Evolutionary conservation across 2,113 vertebrate species (phyloP).

Genomic region (Perca fluviatilis): DNA sequence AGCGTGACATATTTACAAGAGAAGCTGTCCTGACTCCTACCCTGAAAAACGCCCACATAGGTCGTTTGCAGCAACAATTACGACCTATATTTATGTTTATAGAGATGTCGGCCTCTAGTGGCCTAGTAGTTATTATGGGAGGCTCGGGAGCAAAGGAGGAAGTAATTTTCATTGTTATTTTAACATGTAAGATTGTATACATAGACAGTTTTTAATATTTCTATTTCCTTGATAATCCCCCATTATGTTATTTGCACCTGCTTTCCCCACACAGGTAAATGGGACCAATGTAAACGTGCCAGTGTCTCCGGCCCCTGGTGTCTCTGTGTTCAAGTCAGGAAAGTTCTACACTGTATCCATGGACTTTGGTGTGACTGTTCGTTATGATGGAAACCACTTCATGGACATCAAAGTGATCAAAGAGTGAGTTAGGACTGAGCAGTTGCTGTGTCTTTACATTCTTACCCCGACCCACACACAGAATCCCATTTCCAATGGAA

Average conservation of each 20-base stretch:
- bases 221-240: background rate
- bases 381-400: constrained; percentile 85
- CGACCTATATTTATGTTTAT: no score
- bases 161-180: background rate
- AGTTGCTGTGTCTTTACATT: background rate
- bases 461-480: background rate
- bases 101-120: no score
- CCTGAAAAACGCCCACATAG: no score
- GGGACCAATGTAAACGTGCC: constrained; percentile 74
- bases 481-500: background rate
- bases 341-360: constrained; percentile 72
- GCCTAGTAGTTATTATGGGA: no score
- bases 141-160: no score
- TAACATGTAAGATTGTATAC: background rate
- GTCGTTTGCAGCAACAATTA: no score
- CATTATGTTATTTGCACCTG: background rate
- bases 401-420: constrained; percentile 84
- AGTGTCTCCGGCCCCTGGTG: constrained; percentile 31
- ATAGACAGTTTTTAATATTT: background rate
- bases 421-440: constrained; percentile 77
- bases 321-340: constrained; percentile 75
- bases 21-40: no score
- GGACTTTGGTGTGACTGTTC: constrained; percentile 82
- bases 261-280: constrained; percentile 65
- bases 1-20: no score